Percentiles rank a stretch among this genome's conserved stretches.
These are phyloP conservation scores for Limnephilus rhombicus DNA, from an alignment of 2,888 invertebrate genomes.

Conservation along the genomic window DNA sequence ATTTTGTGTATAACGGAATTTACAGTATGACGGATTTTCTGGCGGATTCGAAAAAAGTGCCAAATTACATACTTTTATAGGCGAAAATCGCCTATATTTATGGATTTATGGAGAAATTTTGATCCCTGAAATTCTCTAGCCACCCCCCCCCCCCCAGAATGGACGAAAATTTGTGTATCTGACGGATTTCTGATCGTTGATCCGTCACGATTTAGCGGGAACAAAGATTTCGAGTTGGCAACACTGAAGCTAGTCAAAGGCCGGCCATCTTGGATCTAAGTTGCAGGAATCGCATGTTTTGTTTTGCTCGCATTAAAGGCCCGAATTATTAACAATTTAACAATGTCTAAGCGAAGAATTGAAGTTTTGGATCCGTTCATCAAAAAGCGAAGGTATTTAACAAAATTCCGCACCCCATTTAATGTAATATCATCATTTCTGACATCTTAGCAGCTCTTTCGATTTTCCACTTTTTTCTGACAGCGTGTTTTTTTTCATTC, in stretches of 20 bases:
- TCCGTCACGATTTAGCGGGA: too few species aligned
- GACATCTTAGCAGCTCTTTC: background rate
- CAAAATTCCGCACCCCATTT: background rate
- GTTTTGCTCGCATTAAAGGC: constrained; percentile 20
- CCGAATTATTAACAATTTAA: background rate
- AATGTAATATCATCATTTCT: constrained; percentile 16
- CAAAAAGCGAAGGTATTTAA: constrained; percentile 83
- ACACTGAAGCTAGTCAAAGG: background rate
- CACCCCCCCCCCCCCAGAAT: too few species aligned
- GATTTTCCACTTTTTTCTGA: constrained; percentile 43
- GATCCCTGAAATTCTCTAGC: too few species aligned
- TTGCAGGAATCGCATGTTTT: constrained; percentile 16
- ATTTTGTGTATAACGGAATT: too few species aligned
- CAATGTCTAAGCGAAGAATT: constrained; percentile 72
- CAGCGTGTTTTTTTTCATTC: constrained; percentile 48
- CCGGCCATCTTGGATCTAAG: constrained; percentile 32
- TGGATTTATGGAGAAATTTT: too few species aligned
- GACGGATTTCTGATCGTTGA: too few species aligned
- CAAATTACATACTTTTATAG: too few species aligned
- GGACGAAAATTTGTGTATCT: too few species aligned
- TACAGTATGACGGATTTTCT: too few species aligned
- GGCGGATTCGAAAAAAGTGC: too few species aligned
- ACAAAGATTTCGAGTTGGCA: too few species aligned
- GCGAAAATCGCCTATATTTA: too few species aligned
- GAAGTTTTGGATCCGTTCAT: constrained; percentile 92